Evolutionary conservation across 2,113 vertebrate species (phyloP), one percentile per base, ranked within the genome.

Genomic region (Uria lomvia): DNA sequence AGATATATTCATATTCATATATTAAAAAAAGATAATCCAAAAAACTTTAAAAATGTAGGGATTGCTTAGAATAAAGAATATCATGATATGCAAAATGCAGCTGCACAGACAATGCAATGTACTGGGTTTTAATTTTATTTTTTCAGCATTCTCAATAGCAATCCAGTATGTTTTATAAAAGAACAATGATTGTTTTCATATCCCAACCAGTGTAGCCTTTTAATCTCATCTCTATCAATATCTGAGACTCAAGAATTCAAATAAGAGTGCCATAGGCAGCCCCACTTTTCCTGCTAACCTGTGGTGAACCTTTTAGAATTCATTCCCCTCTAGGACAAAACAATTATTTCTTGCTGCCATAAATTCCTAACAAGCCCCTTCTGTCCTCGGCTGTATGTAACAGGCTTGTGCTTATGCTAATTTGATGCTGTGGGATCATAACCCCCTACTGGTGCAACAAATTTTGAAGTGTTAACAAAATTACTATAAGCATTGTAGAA

Each of bases 401-500:
- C 20, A 81, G 47, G 8, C 5, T 74, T 88, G 83, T 92, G 68
- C 11, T 88, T 87, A 92, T 75, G 90, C 19, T 96, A 91, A 93
- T 94, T 81, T 72, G 70, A 94, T 87, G 76, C 56, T 93, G 22
- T 68, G 62, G 79, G 76, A 84, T 91, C 60, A 45, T 81, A 96
- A 96, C 84, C 84, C 52, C 91, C 91, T 73, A 79, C 77, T 50
- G 87, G 90, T 88, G 32, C 32, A 89, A 94, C 17, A 34, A 92
- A 83, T 88, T 95, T 79, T 68, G 55, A 89, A 94, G 47, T 15
- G 15, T 91, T 96, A 94, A 81, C 76, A 82, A 90, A 94, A 95
- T 95, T 95, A 86, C 81, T 91, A 42, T 88, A 81, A 77, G 58
- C 45, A 47, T 60, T 95, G 77, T 34, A 91, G 91, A 92, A 96